phyloP scores from a whole-genome alignment of 30 jellyfish, hydroid and myxozoan genomes.

The Hydra vulgaris region DNA sequence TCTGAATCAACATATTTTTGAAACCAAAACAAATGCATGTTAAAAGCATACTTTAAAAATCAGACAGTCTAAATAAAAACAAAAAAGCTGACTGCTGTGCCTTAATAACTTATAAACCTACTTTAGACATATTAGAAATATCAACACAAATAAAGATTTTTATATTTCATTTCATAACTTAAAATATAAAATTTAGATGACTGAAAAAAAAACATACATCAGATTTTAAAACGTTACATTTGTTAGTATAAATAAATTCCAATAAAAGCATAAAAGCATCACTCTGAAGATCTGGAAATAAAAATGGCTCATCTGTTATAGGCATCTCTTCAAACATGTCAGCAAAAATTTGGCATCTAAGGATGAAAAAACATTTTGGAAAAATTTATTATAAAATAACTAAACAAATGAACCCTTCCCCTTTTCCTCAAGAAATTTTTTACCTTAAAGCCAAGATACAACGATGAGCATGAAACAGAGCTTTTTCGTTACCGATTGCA shows the following conservation, averaged over 20 bases:
- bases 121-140: no score
- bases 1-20: no score
- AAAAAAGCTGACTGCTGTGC: no score
- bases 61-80: no score
- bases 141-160: no score
- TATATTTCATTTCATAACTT: no score
- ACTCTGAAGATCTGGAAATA: conserved; percentile 8
- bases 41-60: no score
- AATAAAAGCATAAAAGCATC: conserved; percentile 8
- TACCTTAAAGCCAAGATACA: conserved; percentile 56
- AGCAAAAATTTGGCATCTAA: conserved; percentile 22
- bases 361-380: neutral
- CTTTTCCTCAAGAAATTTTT: no score
- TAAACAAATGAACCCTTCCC: no score
- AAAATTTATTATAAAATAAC: neutral
- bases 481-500: conserved; percentile 37
- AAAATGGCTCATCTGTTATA: conserved; percentile 15
- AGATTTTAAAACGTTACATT: conserved; percentile 2
- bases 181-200: no score
- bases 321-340: conserved; percentile 16
- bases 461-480: conserved; percentile 40
- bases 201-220: conserved; percentile 19
- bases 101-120: no score
- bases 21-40: no score
- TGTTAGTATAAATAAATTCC: conserved; percentile 27